Percentiles rank a stretch among this genome's conserved stretches.
These are phyloP conservation scores for Lucifuga dentata DNA, from an alignment of 2,113 vertebrate genomes.

Conservation along the genomic window DNA sequence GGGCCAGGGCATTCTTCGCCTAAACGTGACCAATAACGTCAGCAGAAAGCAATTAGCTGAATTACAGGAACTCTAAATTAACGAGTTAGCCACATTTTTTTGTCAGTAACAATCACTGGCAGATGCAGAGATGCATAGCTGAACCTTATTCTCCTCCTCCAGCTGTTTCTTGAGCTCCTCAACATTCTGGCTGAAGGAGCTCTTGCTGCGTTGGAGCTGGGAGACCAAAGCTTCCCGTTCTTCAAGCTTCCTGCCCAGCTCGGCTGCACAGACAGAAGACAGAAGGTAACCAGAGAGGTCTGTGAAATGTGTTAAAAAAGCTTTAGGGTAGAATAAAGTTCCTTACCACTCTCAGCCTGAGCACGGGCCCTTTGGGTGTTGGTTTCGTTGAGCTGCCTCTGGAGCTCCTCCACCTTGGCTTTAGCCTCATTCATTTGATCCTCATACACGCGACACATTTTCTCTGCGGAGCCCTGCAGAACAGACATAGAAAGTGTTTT, in stretches of 20 bases:
- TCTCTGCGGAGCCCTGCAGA: conserved; percentile 88
- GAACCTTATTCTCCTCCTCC: conserved; percentile 95
- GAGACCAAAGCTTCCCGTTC: conserved; percentile 90
- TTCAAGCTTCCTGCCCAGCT: conserved; percentile 89
- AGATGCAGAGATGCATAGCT: not conserved
- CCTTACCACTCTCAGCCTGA: conserved; percentile 88
- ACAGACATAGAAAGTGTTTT: not conserved
- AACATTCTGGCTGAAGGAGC: conserved; percentile 86
- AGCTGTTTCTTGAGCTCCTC: conserved; percentile 94
- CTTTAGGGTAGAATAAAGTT: not conserved
- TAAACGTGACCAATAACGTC: conserved; percentile 52
- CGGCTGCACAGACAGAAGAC: conserved; percentile 76
- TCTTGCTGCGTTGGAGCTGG: conserved; percentile 90
- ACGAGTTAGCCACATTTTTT: not conserved
- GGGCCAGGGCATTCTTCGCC: conserved; percentile 90
- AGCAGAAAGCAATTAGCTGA: not conserved
- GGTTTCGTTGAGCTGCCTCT: conserved; percentile 87
- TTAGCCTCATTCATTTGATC: conserved; percentile 93
- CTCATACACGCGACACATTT: conserved; percentile 89
- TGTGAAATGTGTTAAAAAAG: not conserved
- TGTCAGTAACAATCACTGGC: not conserved
- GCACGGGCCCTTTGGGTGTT: conserved; percentile 85
- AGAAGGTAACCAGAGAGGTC: not conserved
- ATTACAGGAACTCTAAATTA: not conserved
- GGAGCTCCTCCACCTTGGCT: conserved; percentile 90